phyloP scores from a whole-genome alignment of 2,888 invertebrate genomes.

The Polylopha cassiicola region DNA sequence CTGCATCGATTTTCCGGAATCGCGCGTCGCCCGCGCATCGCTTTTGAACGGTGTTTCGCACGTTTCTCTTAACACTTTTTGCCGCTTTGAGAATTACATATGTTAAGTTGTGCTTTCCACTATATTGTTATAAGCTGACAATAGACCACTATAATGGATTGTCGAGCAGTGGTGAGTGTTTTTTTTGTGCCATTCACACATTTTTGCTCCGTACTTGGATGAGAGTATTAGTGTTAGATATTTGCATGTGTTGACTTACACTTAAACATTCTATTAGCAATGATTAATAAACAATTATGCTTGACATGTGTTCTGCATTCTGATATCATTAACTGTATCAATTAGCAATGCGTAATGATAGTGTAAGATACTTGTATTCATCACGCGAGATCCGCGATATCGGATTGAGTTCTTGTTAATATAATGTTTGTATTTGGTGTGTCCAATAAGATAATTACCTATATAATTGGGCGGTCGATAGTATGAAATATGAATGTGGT shows the following conservation, averaged over 20 bases:
- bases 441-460: too few relatives aligned
- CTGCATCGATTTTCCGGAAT: slow-evolving; percentile 43
- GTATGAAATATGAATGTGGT: too few relatives aligned
- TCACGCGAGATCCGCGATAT: too few relatives aligned
- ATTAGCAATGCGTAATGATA: too few relatives aligned
- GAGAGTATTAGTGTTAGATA: slow-evolving; percentile 24
- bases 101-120: slow-evolving; percentile 54
- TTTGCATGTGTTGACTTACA: slow-evolving; percentile 21
- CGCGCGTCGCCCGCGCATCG: slow-evolving; percentile 29
- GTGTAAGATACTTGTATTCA: too few relatives aligned
- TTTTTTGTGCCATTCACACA: slow-evolving; percentile 22
- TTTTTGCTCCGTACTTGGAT: slow-evolving; percentile 24
- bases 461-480: too few relatives aligned
- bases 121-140: slow-evolving; percentile 52
- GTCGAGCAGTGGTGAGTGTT: slow-evolving; percentile 56
- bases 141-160: slow-evolving; percentile 57
- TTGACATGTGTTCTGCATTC: neutral
- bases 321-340: too few relatives aligned
- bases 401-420: too few relatives aligned
- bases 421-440: too few relatives aligned
- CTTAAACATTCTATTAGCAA: slow-evolving; percentile 1
- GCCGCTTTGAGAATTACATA: slow-evolving; percentile 28
- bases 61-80: slow-evolving; percentile 49
- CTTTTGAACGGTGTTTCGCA: slow-evolving; percentile 37
- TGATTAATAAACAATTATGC: slow-evolving; percentile 1